These are phyloP conservation scores for Amazona vittata DNA, from an alignment of 2,113 vertebrate genomes.

Conservation along the genomic window DNA sequence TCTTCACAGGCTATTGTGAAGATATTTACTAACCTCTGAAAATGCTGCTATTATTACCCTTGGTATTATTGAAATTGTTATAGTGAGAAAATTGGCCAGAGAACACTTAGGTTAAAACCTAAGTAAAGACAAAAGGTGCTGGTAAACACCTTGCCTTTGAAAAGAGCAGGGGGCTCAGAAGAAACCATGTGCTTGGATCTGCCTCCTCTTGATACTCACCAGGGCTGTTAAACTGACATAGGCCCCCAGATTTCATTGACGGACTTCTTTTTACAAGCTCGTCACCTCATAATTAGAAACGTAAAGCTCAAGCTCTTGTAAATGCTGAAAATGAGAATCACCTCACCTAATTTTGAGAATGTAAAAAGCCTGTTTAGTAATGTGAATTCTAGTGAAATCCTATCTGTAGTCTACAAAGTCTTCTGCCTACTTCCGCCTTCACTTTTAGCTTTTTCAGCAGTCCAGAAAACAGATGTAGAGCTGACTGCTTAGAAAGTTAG, in stretches of 20 bases:
- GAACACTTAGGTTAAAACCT: neutral
- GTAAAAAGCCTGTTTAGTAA: neutral
- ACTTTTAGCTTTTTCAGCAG: neutral
- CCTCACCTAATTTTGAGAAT: neutral
- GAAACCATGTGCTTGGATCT: neutral
- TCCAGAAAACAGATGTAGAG: neutral
- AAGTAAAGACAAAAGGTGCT: neutral
- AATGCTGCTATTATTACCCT: neutral
- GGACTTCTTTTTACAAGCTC: constrained; percentile 1
- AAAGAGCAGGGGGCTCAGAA: neutral
- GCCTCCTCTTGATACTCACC: neutral
- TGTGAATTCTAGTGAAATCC: neutral
- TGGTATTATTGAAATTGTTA: neutral
- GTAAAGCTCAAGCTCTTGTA: neutral
- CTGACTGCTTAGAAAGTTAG: neutral
- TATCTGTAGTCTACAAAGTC: neutral
- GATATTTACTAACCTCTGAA: neutral
- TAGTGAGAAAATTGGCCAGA: neutral
- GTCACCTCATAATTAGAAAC: constrained; percentile 23
- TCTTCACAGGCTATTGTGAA: neutral
- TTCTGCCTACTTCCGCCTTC: neutral
- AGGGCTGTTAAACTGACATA: neutral
- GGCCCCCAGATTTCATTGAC: neutral
- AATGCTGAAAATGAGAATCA: constrained; percentile 29
- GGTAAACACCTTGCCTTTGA: neutral